Evolutionary conservation across 1,140 invertebrate genomes (phyloP), one percentile per base, ranked within the genome.

Genomic region (Neoseiulus cucumeris): DNA sequence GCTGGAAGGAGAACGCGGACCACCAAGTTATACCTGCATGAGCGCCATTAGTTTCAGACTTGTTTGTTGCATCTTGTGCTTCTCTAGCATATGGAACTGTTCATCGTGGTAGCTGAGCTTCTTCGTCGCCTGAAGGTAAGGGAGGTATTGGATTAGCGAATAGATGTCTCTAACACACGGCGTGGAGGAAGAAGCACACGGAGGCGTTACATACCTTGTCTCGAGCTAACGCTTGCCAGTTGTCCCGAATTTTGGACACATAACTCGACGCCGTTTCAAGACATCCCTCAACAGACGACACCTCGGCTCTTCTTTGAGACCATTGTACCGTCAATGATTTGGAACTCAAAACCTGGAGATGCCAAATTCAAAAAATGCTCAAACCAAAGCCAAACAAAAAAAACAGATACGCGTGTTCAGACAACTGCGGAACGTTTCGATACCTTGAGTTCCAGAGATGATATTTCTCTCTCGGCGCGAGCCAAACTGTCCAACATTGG

Each of bases 81-180:
- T 82, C 79, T 92, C 89, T 59, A 93, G 76, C 45, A 90, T 84
- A 76, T 93, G 89, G 73, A 93, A 91, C 75, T 92, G 89, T 76
- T 92, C 89, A 76, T 93, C 89, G 73, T 92, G 91, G 74, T 89
- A 90, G 0, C 88, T 89, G 1, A 91, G 67, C 25, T 42, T 69
- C 22, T 59, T 59, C 22, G 51, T 64, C 59, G 66, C 64, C 66
- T 30, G 33, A 42, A 64, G 45, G 47, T 42, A 20, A 64, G 7
- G 69, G 69, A 72, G 68, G 7, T 75, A 67, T 82, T 84, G 68
- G 86, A 79, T 68, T 66, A 12, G 39, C 33, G 64, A 66, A 39
- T 25, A 42, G 33, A 64, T 42, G 5, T 47, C 29, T 7, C 55
- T 68, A 42, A 28, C 44, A 18, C 18, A 66, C 68, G 64, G 33